Conservation (phyloP, 1,140 invertebrate genomes). For the Cataglyphis hispanica region DNA sequence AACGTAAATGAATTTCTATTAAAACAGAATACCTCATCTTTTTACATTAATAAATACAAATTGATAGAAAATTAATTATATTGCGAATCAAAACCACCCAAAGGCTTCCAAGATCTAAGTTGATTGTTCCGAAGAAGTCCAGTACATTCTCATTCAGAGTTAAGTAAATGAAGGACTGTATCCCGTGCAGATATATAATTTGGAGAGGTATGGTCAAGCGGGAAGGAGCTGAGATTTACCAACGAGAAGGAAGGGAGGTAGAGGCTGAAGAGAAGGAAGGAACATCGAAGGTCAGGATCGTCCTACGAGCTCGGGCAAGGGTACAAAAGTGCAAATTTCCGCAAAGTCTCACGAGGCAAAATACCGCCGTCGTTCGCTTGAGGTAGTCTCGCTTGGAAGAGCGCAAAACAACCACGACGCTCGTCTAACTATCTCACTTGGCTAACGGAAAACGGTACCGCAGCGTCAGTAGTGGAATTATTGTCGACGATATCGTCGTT, state of each 20-base stretch:
- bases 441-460: slow-evolving; percentile 78
- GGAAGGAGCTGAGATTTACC: neutral
- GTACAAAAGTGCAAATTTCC: slow-evolving; percentile 61
- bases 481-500: slow-evolving; percentile 61
- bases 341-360: slow-evolving; percentile 61
- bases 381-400: slow-evolving; percentile 79
- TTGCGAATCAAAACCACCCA: neutral
- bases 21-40: neutral
- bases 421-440: slow-evolving; percentile 78
- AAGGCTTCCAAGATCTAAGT: neutral
- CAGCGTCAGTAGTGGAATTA: slow-evolving; percentile 71
- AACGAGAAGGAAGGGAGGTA: neutral
- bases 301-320: slow-evolving; percentile 9
- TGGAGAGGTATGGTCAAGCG: slow-evolving; percentile 1
- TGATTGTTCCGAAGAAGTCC: neutral
- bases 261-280: slow-evolving; percentile 23
- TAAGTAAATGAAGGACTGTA: slow-evolving; percentile 65
- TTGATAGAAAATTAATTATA: neutral
- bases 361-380: slow-evolving; percentile 63
- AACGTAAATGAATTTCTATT: neutral
- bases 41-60: neutral
- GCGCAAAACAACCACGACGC: slow-evolving; percentile 81
- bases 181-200: slow-evolving; percentile 62
- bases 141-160: slow-evolving; percentile 20
- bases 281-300: slow-evolving; percentile 67